phyloP scores from a whole-genome alignment of 1,140 invertebrate species.

The Sesamia nonagrioides region DNA sequence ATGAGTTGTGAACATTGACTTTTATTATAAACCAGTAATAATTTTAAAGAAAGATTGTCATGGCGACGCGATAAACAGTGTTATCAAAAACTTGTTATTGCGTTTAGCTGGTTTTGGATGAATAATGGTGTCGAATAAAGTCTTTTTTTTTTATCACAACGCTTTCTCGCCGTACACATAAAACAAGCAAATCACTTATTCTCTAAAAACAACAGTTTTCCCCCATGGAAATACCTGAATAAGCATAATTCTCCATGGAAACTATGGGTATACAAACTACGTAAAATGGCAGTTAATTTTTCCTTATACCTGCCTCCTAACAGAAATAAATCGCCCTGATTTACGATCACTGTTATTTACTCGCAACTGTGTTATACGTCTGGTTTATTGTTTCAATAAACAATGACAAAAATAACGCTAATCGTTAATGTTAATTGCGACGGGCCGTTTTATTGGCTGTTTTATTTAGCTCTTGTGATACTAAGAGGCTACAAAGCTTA shows the following conservation, averaged over 20 bases:
- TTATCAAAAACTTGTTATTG: too few relatives aligned
- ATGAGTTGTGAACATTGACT: too few relatives aligned
- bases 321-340: slow-evolving; percentile 33
- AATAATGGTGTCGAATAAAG: too few relatives aligned
- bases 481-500: too few relatives aligned
- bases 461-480: slow-evolving; percentile 13
- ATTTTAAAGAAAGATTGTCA: too few relatives aligned
- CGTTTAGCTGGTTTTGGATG: too few relatives aligned
- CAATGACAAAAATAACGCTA: slow-evolving; percentile 30
- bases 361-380: slow-evolving; percentile 25
- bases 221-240: neutral
- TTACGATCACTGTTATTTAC: slow-evolving; percentile 18
- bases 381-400: slow-evolving; percentile 40
- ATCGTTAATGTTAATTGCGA: slow-evolving; percentile 34
- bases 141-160: too few relatives aligned
- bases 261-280: slow-evolving; percentile 2
- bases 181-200: neutral
- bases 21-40: too few relatives aligned
- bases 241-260: neutral
- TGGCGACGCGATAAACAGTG: too few relatives aligned
- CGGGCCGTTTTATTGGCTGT: neutral
- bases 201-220: neutral
- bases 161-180: too few relatives aligned
- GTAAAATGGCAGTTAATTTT: slow-evolving; percentile 24
- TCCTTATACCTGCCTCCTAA: slow-evolving; percentile 28